A percentile compares a stretch with the other conserved stretches of the same genome.
Conservation (phyloP, 1,140 invertebrate species). For the Ips nitidus region DNA sequence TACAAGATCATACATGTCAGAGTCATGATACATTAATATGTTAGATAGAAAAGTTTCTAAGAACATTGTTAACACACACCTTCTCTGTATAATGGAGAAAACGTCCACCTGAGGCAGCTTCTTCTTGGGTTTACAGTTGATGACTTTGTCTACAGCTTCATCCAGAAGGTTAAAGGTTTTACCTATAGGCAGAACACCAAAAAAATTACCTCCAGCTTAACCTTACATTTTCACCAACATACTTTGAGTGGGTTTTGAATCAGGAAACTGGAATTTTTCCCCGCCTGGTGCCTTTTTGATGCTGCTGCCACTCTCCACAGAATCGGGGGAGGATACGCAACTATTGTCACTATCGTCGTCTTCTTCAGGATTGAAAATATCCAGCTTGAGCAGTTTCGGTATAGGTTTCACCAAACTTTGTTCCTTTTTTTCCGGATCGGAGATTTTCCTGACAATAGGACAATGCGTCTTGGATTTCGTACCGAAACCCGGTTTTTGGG, state of each 20-base stretch:
- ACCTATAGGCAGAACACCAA: no score
- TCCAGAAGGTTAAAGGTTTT: constrained; percentile 52
- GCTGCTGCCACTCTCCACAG: constrained; percentile 72
- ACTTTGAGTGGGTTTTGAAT: background rate
- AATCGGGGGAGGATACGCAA: constrained; percentile 83
- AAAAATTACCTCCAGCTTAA: no score
- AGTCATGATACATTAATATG: background rate
- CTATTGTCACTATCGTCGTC: constrained; percentile 90
- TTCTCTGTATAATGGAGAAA: constrained; percentile 57
- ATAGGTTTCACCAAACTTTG: constrained; percentile 59
- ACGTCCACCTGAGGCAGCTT: constrained; percentile 58
- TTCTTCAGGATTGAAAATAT: constrained; percentile 86
- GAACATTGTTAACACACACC: constrained; percentile 18
- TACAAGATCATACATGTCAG: background rate
- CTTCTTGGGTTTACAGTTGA: constrained; percentile 52
- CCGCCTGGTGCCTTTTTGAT: background rate
- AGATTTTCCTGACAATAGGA: constrained; percentile 54
- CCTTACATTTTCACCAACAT: constrained; percentile 58
- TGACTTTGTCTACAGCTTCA: constrained; percentile 62
- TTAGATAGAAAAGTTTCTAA: background rate
- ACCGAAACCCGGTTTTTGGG: constrained; percentile 63
- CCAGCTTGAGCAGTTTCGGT: constrained; percentile 74
- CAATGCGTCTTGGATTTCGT: constrained; percentile 53
- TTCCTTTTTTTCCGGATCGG: constrained; percentile 25
- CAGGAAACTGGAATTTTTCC: constrained; percentile 44